Percentiles rank a stretch among this genome's conserved stretches.
Conservation (phyloP, 2,797 vertebrate genomes). For the Poeciliopsis presidionis region DNA sequence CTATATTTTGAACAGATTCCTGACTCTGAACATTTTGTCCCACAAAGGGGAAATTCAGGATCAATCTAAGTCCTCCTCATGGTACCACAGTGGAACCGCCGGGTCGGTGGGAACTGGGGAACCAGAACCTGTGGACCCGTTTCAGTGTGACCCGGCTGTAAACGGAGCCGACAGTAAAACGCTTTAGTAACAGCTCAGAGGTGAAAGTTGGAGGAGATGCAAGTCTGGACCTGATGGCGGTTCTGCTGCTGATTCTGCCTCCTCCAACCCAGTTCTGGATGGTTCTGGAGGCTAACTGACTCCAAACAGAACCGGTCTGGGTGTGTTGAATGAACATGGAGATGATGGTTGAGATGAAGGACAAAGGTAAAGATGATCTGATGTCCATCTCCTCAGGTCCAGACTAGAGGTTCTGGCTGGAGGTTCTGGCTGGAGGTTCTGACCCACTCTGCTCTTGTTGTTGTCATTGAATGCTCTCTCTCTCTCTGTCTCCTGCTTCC, state of each 20-base stretch:
- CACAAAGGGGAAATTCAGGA: background rate
- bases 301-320: no score
- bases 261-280: no score
- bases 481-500: slow-evolving; percentile 56
- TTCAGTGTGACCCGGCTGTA: background rate
- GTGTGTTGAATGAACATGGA: no score
- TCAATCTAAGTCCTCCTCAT: no score
- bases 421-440: background rate
- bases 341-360: background rate
- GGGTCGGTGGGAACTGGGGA: background rate
- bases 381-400: background rate
- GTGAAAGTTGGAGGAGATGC: no score
- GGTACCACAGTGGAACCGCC: background rate
- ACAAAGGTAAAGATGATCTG: background rate
- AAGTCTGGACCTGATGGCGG: no score
- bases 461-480: slow-evolving; percentile 56
- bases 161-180: background rate
- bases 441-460: slow-evolving; percentile 18
- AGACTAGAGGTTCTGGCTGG: no score
- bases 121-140: background rate
- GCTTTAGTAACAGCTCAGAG: background rate
- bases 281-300: no score
- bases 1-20: background rate
- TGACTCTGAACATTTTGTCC: no score
- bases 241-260: no score